Evolutionary conservation across 2,797 vertebrate genomes (phyloP).

Genomic region (Rallus crepitans): DNA sequence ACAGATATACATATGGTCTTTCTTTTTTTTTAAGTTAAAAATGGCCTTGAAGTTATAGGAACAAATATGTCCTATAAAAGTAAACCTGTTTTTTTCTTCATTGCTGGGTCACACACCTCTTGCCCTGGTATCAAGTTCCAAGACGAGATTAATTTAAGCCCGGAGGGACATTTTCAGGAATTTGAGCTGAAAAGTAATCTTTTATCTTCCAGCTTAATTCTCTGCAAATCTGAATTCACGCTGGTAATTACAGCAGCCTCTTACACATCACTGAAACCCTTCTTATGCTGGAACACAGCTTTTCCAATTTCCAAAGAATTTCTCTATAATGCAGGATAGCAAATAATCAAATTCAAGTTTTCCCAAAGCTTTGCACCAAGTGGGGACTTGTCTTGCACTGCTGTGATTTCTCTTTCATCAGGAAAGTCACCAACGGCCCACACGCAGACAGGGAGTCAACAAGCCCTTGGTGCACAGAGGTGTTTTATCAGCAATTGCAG

Average conservation of each 20-base stretch:
- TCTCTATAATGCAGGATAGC: neutral
- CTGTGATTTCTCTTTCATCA: constrained; percentile 64
- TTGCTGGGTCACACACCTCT: constrained; percentile 40
- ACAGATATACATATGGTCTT: neutral
- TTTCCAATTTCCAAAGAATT: neutral
- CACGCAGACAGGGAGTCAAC: constrained; percentile 69
- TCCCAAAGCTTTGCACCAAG: constrained; percentile 82
- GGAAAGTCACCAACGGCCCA: constrained; percentile 67
- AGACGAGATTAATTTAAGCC: constrained; percentile 3
- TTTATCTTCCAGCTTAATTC: constrained; percentile 9
- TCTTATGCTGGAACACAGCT: neutral
- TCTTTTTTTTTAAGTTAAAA: neutral
- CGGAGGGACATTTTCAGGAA: constrained; percentile 4
- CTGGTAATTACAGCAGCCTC: neutral
- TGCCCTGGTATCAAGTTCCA: neutral
- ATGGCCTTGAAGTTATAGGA: neutral
- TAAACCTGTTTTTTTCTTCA: neutral
- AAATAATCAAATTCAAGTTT: constrained; percentile 82
- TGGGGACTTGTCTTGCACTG: constrained; percentile 78
- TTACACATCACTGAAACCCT: neutral
- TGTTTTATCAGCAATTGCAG: neutral
- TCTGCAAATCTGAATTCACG: neutral
- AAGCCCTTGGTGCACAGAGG: constrained; percentile 53
- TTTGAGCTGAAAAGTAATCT: constrained; percentile 13
- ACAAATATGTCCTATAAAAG: neutral